These are phyloP conservation scores for Cliona cf. orientalis DNA, from an alignment of 37 sponge, comb jelly and placozoan species.

Conservation along the genomic window DNA sequence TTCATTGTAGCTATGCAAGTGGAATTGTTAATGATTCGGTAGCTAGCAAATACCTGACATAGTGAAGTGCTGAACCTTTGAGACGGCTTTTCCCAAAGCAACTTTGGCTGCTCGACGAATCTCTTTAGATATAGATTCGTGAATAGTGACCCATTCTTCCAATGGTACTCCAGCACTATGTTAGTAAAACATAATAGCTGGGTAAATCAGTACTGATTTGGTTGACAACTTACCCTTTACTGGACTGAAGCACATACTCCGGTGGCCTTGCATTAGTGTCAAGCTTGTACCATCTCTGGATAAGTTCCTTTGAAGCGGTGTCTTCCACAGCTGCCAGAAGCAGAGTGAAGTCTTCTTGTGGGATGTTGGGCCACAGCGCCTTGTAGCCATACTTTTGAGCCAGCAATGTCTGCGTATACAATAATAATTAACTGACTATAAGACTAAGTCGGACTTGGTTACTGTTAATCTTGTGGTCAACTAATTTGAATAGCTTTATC, in stretches of 20 bases:
- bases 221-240: background rate
- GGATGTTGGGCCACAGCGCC: constrained; percentile 42
- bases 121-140: constrained; percentile 30
- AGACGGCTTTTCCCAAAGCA: constrained; percentile 62
- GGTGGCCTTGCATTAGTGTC: constrained; percentile 75
- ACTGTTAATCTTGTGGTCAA: no score
- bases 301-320: constrained; percentile 13
- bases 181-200: background rate
- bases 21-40: background rate
- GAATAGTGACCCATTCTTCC: constrained; percentile 15
- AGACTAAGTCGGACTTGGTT: no score
- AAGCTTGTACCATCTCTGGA: constrained; percentile 69
- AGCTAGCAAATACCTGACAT: constrained; percentile 53
- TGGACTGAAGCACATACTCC: constrained; percentile 36
- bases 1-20: no score
- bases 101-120: constrained; percentile 60
- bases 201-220: background rate
- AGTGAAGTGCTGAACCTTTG: constrained; percentile 57
- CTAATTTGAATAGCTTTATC: no score
- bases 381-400: constrained; percentile 78
- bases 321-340: constrained; percentile 57
- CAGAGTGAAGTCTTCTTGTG: constrained; percentile 54
- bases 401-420: constrained; percentile 61
- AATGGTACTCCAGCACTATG: background rate
- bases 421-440: background rate